Conservation (phyloP, 2,113 vertebrate genomes). For the Poecilia latipinna region DNA sequence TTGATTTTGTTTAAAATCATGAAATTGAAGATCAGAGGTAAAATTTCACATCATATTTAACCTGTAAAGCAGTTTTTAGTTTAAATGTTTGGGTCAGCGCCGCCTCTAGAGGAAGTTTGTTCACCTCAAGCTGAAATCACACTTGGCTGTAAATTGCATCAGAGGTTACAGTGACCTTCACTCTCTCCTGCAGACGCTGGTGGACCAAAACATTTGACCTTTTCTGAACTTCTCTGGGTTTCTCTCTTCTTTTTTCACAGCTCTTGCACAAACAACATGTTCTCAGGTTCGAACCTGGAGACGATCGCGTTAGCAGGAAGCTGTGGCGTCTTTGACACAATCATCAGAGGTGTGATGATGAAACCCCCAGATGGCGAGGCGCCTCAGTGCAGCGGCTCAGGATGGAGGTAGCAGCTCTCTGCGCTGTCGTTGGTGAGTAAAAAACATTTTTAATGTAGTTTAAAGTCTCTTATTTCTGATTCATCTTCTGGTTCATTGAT, state of each 20-base stretch:
- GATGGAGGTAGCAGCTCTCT: slow-evolving; percentile 43
- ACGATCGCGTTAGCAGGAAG: slow-evolving; percentile 6
- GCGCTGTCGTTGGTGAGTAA: slow-evolving; percentile 39
- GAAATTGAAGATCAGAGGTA: neutral
- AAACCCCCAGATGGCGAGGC: neutral
- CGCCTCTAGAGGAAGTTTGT: neutral
- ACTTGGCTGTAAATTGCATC: neutral
- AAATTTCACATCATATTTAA: neutral
- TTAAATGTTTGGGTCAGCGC: neutral
- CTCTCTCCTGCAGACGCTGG: neutral
- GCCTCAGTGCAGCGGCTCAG: neutral
- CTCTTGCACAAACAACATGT: slow-evolving; percentile 11
- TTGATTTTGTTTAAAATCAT: neutral
- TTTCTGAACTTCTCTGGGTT: neutral
- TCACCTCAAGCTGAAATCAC: neutral
- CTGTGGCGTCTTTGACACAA: neutral
- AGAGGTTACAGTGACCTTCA: neutral
- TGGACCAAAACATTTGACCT: neutral
- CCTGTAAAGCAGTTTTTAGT: neutral
- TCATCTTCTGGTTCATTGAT: no score
- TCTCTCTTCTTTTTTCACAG: neutral
- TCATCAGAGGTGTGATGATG: neutral
- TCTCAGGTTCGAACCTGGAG: neutral
- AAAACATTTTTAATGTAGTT: neutral
- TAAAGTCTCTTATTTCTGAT: no score